A percentile compares a stretch with the other conserved stretches of the same genome.
These are phyloP conservation scores for Dicaeum eximium DNA, from an alignment of 2,113 vertebrate genomes.

Conservation along the genomic window DNA sequence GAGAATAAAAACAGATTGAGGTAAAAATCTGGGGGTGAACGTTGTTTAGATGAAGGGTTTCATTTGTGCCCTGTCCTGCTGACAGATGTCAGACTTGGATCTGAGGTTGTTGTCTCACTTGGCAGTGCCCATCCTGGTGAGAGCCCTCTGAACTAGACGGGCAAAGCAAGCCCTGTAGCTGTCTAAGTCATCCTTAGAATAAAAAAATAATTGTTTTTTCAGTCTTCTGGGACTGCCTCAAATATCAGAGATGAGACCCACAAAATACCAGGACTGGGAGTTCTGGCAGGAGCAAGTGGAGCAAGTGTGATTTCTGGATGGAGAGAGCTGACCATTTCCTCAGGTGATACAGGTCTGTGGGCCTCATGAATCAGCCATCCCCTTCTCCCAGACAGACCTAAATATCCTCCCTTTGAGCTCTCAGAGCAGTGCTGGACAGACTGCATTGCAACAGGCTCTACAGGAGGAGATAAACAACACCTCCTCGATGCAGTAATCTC, in stretches of 20 bases:
- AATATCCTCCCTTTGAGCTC: not conserved
- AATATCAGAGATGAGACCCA: not conserved
- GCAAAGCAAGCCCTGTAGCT: no score
- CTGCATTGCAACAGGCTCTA: not conserved
- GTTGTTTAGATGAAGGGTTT: not conserved
- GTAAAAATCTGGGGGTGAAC: not conserved
- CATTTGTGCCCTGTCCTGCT: not conserved
- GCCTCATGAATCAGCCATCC: not conserved
- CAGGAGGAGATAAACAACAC: conserved; percentile 2
- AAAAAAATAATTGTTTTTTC: not conserved
- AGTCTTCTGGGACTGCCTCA: not conserved
- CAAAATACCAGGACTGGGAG: not conserved
- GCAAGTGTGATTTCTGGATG: not conserved
- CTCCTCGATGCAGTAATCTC: not conserved
- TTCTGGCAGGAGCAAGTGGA: not conserved
- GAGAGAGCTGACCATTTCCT: not conserved
- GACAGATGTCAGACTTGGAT: no score
- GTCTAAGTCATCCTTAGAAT: not conserved
- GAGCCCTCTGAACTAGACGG: no score
- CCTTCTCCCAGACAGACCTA: not conserved
- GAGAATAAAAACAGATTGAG: not conserved
- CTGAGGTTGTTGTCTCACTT: no score
- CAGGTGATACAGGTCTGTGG: not conserved
- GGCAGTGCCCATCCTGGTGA: no score
- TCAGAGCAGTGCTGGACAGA: not conserved